Evolutionary conservation across 64 coral and sea anemone genomes (phyloP), one percentile per base, ranked within the genome.

Genomic region (Pachyseris speciosa): DNA sequence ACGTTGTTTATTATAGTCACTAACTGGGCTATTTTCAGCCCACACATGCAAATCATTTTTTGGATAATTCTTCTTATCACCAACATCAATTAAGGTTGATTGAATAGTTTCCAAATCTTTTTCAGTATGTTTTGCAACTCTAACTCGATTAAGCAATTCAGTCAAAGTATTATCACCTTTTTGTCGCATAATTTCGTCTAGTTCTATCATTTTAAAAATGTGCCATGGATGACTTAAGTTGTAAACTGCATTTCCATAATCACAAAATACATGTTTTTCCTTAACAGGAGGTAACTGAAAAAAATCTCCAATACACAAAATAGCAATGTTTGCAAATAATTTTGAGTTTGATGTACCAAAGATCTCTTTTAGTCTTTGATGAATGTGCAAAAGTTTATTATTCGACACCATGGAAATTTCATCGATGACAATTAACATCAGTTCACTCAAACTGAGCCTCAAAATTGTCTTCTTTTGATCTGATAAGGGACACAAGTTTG

Each of bases 101-200:
- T 72, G 85, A 28, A 88, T 88, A 4, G 0, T 2, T 27, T 60
- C 1, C 1, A 74, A n/a, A 26, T 68, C 83, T 26, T 37, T 61
- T 47, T 84, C 57, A 63, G 83, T 85, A 1, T 85, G 60, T 26
- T 9, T 17, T 29, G 49, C 85, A 63, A 26, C 65, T 78, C 84
- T 87, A 5, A 94, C 42, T 94, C 91, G 80, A 26, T 94, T 94
- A 15, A 94, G 81, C 32, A 94, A 33, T 2, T 94, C 72, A n/a
- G 64, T 83, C 32, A 92, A 92, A 1, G 80, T 25, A 41, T 92
- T 30, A 67, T 92, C 90, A 67, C 76, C 57, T 22, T 91, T 91
- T 79, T 91, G 88, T 37, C 43, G 30, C 88, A 91, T 83, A 24
- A 91, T 91, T 58, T 83, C 74, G 49, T 15, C 32, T 0, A 91